Percentiles rank a stretch among this genome's conserved stretches.
Conservation (phyloP, 2,113 vertebrate genomes). For the Eonycteris spelaea region DNA sequence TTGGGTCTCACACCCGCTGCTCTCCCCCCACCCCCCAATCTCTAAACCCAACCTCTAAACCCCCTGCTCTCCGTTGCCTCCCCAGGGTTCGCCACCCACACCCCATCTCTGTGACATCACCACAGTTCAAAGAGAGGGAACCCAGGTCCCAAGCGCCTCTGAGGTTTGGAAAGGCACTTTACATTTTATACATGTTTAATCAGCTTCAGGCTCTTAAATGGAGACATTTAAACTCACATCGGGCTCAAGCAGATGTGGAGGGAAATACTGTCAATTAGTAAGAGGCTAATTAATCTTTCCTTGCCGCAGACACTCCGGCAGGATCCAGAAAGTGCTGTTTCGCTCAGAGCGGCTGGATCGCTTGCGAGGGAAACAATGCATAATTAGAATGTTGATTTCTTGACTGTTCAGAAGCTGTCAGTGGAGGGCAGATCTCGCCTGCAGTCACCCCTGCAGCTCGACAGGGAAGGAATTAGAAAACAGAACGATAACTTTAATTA, state of each 20-base stretch:
- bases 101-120: background rate
- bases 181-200: conserved; percentile 66
- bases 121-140: background rate
- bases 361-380: conserved; percentile 70
- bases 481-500: conserved; percentile 69
- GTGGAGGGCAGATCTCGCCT: conserved; percentile 53
- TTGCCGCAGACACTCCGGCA: conserved; percentile 41
- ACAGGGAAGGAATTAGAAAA: conserved; percentile 54
- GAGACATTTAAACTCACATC: conserved; percentile 65
- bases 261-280: conserved; percentile 76
- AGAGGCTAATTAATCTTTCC: conserved; percentile 76
- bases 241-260: conserved; percentile 59
- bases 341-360: conserved; percentile 57
- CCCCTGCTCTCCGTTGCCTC: background rate
- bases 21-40: background rate
- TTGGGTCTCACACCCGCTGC: background rate
- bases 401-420: conserved; percentile 45
- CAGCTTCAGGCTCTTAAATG: conserved; percentile 50
- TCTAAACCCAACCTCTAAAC: too few species aligned
- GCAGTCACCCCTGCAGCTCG: conserved; percentile 24
- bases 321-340: conserved; percentile 61
- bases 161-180: conserved; percentile 49
- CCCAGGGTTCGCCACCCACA: background rate
- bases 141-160: background rate
- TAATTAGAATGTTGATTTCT: conserved; percentile 71